These are phyloP conservation scores for Muscidifurax raptorellus DNA, from an alignment of 1,140 invertebrate species.

Conservation along the genomic window DNA sequence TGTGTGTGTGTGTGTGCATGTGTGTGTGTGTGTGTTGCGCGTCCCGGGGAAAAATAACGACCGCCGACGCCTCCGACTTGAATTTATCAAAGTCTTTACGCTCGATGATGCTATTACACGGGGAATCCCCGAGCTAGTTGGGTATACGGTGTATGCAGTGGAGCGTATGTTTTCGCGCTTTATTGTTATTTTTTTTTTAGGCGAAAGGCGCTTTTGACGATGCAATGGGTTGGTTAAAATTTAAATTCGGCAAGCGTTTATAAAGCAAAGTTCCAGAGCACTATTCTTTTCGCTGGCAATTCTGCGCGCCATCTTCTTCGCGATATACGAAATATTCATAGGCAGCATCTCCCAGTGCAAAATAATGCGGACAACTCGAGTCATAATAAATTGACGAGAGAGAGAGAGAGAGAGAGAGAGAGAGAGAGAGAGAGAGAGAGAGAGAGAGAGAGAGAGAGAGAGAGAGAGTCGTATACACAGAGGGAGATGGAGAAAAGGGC, in stretches of 20 bases:
- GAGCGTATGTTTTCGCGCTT: neutral
- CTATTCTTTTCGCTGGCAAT: no score
- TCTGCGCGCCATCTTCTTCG: no score
- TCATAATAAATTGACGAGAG: conserved; percentile 32
- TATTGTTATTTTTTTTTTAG: neutral
- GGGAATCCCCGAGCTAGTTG: neutral
- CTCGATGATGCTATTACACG: conserved; percentile 25
- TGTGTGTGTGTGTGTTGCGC: neutral
- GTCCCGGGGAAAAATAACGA: conserved; percentile 19
- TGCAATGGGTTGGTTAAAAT: neutral
- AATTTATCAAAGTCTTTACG: conserved; percentile 39
- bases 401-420: no score
- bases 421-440: no score
- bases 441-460: no score
- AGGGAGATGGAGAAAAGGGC: neutral
- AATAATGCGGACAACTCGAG: conserved; percentile 13
- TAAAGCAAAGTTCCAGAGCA: no score
- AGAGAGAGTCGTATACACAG: neutral
- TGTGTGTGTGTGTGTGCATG: no score
- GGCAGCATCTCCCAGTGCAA: neutral
- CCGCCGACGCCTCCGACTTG: neutral
- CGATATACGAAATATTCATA: no score
- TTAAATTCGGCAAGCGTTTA: no score
- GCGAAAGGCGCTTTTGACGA: neutral
- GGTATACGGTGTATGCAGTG: no score